Base-by-base conservation (phyloP, 2,113 vertebrate species). In the Microcebus ravelobensis region DNA sequence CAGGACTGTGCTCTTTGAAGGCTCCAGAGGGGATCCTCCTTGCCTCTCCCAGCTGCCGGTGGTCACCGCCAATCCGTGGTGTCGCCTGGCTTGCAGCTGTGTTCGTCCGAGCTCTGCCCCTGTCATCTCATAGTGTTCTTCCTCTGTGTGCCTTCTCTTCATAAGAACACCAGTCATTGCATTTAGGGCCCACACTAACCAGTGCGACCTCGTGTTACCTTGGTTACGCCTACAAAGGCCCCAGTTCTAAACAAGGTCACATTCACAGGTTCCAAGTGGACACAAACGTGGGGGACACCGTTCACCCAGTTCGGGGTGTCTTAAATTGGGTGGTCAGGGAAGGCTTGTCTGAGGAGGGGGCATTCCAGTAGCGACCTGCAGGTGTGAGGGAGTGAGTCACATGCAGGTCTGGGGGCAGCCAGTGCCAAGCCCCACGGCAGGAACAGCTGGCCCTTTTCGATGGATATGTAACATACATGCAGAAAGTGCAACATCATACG, bases 391-490 rank as follows among this genome's bases (percentile, higher is more conserved):
- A 71, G 39, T 20, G 39, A 48, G 23, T 65, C 7, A 2, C 23
- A 8, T 21, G 15, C 6, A 10, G 77, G 0, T 27, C 20, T 12
- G 17, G 42, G 27, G 68, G 2, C 0, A 0, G 59, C 5, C 6
- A 14, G 3, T 55, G 25, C 12, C 8, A 21, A 6, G 11, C 34
- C 17, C 74, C 1, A 8, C 2, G 8, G 63, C 31, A 20, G 50
- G 14, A 18, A 68, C 3, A 13, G 36, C 36, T 63, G 61, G 27
- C 61, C 31, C 31, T 15, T 67, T 67, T 34, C 15, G 5, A 68
- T 25, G 27, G 83, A 86, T 13, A 2, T 11, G 0, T 8, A 12
- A 18, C 23, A 13, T 34, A 21, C 18, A 8, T 48, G 9, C 34
- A 36, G 87, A 77, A 63, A 76, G 57, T 23, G 2, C 4, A 8